phyloP scores from a whole-genome alignment of 2,888 invertebrate genomes.

The Phytoseiulus persimilis region DNA sequence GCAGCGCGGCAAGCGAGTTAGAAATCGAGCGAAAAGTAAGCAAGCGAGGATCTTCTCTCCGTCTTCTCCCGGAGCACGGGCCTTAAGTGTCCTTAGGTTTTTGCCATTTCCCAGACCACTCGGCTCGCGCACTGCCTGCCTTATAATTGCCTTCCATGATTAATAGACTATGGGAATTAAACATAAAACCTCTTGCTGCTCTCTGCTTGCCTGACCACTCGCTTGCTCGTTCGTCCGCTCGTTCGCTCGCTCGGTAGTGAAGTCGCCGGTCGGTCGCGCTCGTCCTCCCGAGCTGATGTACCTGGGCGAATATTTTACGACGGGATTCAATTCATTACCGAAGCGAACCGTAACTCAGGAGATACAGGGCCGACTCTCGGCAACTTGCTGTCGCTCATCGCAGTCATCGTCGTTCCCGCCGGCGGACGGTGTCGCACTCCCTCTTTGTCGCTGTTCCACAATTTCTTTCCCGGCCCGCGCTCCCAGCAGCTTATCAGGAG shows the following conservation, averaged over 20 bases:
- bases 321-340: constrained; percentile 5
- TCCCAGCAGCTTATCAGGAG: neutral
- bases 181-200: neutral
- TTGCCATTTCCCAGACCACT: constrained; percentile 11
- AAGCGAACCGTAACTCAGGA: neutral
- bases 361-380: neutral
- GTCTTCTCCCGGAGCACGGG: neutral
- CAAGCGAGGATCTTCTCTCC: neutral
- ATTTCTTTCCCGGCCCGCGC: neutral
- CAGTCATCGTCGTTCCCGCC: neutral
- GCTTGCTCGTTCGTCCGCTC: neutral
- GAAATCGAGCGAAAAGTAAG: neutral
- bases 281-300: neutral
- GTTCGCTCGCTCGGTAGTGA: neutral
- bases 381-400: neutral
- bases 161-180: constrained; percentile 30
- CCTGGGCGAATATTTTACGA: constrained; percentile 5
- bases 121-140: constrained; percentile 6
- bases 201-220: neutral
- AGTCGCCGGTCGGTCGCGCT: neutral
- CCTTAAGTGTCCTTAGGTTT: constrained; percentile 38
- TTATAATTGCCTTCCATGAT: constrained; percentile 38
- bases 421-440: neutral
- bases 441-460: neutral
- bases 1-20: neutral